Evolutionary conservation across 2,888 invertebrate species (phyloP).

Genomic region (Aporophyla lueneburgensis): DNA sequence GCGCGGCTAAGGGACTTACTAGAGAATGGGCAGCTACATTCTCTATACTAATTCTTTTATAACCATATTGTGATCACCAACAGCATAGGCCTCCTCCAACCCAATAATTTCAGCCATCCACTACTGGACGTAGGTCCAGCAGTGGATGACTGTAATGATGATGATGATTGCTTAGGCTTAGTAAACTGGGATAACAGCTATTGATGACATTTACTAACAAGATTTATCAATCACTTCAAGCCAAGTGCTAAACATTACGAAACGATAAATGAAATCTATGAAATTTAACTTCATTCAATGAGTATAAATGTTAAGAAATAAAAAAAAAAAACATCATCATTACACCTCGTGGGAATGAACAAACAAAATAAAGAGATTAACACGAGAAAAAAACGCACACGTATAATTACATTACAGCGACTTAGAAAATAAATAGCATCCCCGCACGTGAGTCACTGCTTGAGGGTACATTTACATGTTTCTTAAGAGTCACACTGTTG

Average conservation of each 20-base stretch:
- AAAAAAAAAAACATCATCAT: constrained; percentile 11
- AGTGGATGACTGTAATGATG: too few species aligned
- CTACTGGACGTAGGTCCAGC: too few species aligned
- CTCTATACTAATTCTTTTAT: too few species aligned
- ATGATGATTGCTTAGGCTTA: too few species aligned
- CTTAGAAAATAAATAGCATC: constrained; percentile 63
- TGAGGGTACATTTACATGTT: constrained; percentile 73
- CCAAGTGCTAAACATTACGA: neutral
- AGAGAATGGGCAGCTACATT: too few species aligned
- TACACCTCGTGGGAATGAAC: constrained; percentile 22
- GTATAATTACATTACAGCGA: constrained; percentile 56
- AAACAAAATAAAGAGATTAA: constrained; percentile 27
- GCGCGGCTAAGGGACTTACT: too few species aligned
- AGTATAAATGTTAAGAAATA: neutral
- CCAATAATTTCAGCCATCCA: too few species aligned
- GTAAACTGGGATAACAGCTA: neutral
- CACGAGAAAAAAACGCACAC: constrained; percentile 5
- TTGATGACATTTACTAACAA: neutral
- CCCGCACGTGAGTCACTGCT: constrained; percentile 62
- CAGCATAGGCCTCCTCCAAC: too few species aligned
- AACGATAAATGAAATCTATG: neutral
- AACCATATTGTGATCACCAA: too few species aligned
- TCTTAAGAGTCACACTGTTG: constrained; percentile 65
- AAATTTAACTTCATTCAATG: neutral
- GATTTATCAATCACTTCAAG: neutral